Evolutionary conservation across 2,113 vertebrate species (phyloP), one percentile per base, ranked within the genome.

Genomic region (Dipodomys merriami): DNA sequence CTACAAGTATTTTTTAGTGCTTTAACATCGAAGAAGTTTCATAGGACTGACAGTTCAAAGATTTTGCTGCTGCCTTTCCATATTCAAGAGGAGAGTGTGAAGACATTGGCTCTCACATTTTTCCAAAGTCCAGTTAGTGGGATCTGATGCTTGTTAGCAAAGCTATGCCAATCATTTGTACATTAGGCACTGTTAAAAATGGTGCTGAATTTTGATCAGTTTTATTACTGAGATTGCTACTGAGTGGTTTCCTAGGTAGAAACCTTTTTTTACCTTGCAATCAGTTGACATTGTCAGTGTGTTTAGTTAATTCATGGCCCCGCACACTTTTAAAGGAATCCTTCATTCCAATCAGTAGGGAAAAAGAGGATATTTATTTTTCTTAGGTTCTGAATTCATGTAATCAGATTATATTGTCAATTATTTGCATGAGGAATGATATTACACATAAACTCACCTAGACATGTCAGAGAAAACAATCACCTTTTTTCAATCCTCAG

Each of bases 231-330:
- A 4, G 83, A 22, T 95, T 91, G 65, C 71, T 29, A 67, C 82
- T 87, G 68, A 68, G 29, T 96, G 65, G 88, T 96, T 96, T 94
- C 86, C 90, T 64, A 33, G 23, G 60, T 18, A 82, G 82, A 90
- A 49, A 91, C 76, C 76, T 39, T 90, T 65, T 86, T 86, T 33
- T 74, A 53, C 49, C 49, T 44, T 86, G 67, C 46, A 96, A 95
- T 96, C 96, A 93, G 78, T 76, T 97, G 91, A 92, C 53, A 71
- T 79, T 97, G 91, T 97, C 91, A 95, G 76, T 23, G 3, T 46
- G 71, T 90, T 90, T 85, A 7, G 57, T 67, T 83, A 77, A 71
- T 69, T 79, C 20, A 20, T 88, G 93, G 27, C 1, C 8, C 86
- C 93, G 92, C 7, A 82, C 44, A 33, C 30, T 94, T 94, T 76